These are phyloP conservation scores for Pammene aurita DNA, from an alignment of 2,888 invertebrate species.

Conservation along the genomic window DNA sequence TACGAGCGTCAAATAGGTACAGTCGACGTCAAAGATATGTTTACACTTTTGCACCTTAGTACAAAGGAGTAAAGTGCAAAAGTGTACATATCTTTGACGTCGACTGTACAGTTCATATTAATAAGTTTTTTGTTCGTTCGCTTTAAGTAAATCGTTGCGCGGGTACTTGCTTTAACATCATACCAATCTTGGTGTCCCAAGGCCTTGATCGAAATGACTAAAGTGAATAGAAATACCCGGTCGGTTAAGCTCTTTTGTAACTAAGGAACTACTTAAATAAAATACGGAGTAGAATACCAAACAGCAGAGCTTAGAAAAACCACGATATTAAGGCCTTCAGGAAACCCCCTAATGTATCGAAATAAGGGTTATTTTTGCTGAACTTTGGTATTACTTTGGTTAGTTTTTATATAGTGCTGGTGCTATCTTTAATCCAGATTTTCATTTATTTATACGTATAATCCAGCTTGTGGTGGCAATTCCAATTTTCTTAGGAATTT, in stretches of 20 bases:
- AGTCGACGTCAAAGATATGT: no score
- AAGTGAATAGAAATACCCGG: not conserved
- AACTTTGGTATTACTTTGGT: not conserved
- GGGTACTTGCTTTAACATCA: conserved; percentile 14
- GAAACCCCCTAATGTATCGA: not conserved
- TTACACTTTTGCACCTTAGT: no score
- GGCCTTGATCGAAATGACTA: not conserved
- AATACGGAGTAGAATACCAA: conserved; percentile 17
- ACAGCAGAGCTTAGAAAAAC: conserved; percentile 22
- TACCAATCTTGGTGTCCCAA: not conserved
- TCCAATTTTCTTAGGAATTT: conserved; percentile 2
- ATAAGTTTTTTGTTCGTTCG: conserved; percentile 33
- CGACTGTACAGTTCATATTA: conserved; percentile 33
- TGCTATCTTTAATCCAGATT: conserved; percentile 19
- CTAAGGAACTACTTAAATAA: not conserved
- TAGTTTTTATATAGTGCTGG: not conserved
- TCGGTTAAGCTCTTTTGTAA: not conserved
- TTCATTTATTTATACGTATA: conserved; percentile 17
- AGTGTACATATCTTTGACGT: no score
- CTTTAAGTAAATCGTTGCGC: conserved; percentile 27
- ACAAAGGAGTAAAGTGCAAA: no score
- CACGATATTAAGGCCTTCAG: not conserved
- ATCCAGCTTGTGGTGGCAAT: conserved; percentile 2
- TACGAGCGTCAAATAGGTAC: not conserved
- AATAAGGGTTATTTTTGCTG: conserved; percentile 3